Evolutionary conservation across 2,888 invertebrate species (phyloP), one percentile per base, ranked within the genome.

Genomic region (Drosophila mimetica): DNA sequence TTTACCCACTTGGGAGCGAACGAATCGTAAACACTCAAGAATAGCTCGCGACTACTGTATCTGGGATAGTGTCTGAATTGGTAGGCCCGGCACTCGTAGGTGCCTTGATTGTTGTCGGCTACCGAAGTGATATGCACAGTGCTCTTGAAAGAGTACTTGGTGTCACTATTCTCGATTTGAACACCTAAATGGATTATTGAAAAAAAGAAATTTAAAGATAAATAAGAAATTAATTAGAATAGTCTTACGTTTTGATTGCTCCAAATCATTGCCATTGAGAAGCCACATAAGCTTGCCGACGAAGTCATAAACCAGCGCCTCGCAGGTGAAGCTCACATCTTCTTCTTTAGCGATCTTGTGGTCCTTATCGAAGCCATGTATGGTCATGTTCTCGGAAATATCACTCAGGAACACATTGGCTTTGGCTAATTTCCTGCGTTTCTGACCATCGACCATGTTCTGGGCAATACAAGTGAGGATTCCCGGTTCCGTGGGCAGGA

Each of bases 241-340:
- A 2, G 34, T 6, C 58, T 70, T 73, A 83, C 82, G 75, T 2
- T 67, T 9, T 25, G 70, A 61, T 9, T 71, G 79, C 7, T 50
- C 59, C 2, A 91, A 63, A 1, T 80, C 67, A 16, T 72, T 72
- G n/a, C 86, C 86, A 44, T 91, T 70, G 30, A 80, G 79, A 37
- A 86, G 90, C 95, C 95, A 95, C 14, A 89, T 76, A 2, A 95
- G 86, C 9, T 92, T 79, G 3, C 91, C 87, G 0, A 93, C 92
- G 73, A 92, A 94, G 67, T 93, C 92, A 72, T 93, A 92, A 14
- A 92, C 91, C 0, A 94, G 92, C 0, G 93, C 94, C 3, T 93
- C 93, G 88, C 95, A 95, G 5, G 91, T 92, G 6, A 95, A 75
- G 14, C 89, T 90, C 0, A 95, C 83, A 57, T 92, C 84, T 71